Conservation (phyloP, 2,888 invertebrate genomes). For the Ligdia adustata region DNA sequence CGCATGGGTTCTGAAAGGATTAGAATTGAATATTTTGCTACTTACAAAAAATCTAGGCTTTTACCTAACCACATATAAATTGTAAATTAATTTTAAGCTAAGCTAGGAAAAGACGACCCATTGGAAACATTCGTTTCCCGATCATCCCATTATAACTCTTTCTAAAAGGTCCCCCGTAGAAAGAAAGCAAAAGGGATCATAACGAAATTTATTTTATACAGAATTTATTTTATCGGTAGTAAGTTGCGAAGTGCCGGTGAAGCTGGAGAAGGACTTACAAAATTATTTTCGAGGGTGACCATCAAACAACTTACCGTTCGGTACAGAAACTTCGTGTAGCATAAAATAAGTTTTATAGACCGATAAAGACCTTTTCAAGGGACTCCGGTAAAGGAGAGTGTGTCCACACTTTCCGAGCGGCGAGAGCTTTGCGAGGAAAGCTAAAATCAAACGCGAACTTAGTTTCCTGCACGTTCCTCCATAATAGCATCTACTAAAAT, state of each 20-base stretch:
- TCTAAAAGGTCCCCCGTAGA: constrained; percentile 59
- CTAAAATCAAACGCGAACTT: constrained; percentile 32
- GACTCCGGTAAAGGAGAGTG: constrained; percentile 58
- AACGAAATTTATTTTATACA: constrained; percentile 75
- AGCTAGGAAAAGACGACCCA: constrained; percentile 65
- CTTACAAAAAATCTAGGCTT: no score
- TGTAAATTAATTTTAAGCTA: constrained; percentile 42
- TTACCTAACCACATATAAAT: constrained; percentile 18
- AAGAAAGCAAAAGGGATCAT: constrained; percentile 75
- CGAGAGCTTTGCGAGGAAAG: constrained; percentile 26
- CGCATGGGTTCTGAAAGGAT: no score
- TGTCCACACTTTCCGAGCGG: constrained; percentile 29
- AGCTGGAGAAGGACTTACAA: constrained; percentile 64
- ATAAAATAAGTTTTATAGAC: constrained; percentile 78
- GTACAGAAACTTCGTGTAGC: constrained; percentile 70
- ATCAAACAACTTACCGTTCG: constrained; percentile 73
- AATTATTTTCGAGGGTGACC: constrained; percentile 78
- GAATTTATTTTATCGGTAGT: constrained; percentile 72
- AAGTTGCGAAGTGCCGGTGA: constrained; percentile 66
- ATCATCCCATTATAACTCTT: constrained; percentile 73
- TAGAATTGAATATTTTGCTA: no score
- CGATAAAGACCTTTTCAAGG: constrained; percentile 79
- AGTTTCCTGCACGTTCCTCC: constrained; percentile 6
- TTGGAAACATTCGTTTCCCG: constrained; percentile 70
- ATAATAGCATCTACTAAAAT: no score